These are phyloP conservation scores for Actenoides hombroni DNA, from an alignment of 2,113 vertebrate genomes.

Conservation along the genomic window DNA sequence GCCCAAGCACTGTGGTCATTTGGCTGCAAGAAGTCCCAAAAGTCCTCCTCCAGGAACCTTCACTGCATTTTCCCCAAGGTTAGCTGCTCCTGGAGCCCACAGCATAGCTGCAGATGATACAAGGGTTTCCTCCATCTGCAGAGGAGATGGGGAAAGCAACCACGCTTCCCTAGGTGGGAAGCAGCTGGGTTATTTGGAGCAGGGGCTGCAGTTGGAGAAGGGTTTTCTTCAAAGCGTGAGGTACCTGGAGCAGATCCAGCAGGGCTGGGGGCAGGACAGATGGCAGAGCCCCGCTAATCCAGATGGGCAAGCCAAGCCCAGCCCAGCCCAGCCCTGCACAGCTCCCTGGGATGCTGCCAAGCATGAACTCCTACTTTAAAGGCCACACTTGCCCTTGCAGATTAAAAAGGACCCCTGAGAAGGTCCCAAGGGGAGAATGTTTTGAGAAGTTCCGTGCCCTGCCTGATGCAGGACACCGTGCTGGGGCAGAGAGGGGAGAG, in stretches of 20 bases:
- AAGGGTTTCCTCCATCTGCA: neutral
- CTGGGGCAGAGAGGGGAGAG: neutral
- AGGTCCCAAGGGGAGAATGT: neutral
- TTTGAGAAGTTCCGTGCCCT: neutral
- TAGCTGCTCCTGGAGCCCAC: fast-evolving
- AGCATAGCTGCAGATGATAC: neutral
- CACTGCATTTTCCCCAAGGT: neutral
- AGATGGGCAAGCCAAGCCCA: neutral
- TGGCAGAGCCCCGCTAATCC: conserved; percentile 7
- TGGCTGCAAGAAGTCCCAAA: neutral
- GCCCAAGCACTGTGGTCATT: neutral
- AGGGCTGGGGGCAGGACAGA: conserved; percentile 12
- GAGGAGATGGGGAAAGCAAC: neutral
- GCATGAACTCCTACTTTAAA: neutral
- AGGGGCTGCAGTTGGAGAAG: neutral
- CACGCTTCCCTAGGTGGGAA: fast-evolving
- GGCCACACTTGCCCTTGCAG: neutral
- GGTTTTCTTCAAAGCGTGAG: neutral
- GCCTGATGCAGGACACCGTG: neutral
- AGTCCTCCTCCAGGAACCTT: neutral
- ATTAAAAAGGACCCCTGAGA: neutral
- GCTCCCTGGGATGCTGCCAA: neutral
- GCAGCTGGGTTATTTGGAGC: neutral
- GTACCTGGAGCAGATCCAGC: conserved; percentile 33
- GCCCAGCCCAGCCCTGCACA: neutral